These are phyloP conservation scores for Sphinx pinastri DNA, from an alignment of 2,888 invertebrate genomes.

Conservation along the genomic window DNA sequence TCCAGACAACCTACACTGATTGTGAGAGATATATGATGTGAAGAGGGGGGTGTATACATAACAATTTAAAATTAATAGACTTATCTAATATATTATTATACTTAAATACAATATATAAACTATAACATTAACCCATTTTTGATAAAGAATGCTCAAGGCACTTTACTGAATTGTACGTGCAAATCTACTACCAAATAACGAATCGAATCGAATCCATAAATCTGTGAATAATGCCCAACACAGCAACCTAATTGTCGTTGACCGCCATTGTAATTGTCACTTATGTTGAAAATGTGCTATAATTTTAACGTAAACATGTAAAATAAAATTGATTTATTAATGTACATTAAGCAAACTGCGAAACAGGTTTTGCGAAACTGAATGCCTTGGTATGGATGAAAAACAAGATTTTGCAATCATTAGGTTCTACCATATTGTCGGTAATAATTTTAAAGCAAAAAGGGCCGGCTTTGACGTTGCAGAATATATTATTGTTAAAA, in stretches of 20 bases:
- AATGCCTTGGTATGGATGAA: constrained; percentile 38
- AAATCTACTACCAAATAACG: constrained; percentile 4
- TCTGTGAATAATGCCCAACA: constrained; percentile 6
- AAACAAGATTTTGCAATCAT: constrained; percentile 31
- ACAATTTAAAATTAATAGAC: no score
- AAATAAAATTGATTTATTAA: constrained; percentile 20
- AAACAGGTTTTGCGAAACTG: constrained; percentile 19
- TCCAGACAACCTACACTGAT: no score
- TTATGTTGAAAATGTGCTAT: constrained; percentile 16
- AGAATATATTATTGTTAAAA: constrained; percentile 32
- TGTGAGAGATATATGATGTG: no score
- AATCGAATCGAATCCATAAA: constrained; percentile 2
- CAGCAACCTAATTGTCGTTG: constrained; percentile 14
- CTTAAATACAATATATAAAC: no score
- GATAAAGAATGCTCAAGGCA: neutral
- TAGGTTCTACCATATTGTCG: constrained; percentile 31
- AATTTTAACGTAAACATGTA: constrained; percentile 10
- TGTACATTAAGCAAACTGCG: constrained; percentile 5
- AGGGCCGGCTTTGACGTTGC: constrained; percentile 28
- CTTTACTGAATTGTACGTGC: neutral
- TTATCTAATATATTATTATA: no score
- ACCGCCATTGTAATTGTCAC: constrained; percentile 13
- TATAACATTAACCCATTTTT: no score
- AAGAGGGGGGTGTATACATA: no score
- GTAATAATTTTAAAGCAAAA: constrained; percentile 29